These are phyloP conservation scores for Catagonus wagneri DNA, from an alignment of 2,113 vertebrate species.

Conservation along the genomic window DNA sequence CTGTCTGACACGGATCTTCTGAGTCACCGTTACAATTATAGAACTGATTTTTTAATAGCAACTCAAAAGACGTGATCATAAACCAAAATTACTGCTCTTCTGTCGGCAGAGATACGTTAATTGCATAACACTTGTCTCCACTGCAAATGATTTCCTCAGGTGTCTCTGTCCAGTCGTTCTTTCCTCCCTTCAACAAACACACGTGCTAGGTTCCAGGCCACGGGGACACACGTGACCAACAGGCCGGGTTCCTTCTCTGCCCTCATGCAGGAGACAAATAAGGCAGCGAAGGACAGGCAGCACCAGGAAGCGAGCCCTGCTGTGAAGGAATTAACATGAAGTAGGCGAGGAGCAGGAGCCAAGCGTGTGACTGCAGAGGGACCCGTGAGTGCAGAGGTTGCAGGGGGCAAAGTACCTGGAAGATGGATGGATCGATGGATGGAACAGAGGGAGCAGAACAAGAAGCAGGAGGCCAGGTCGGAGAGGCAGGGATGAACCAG, in stretches of 20 bases:
- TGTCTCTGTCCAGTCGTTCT: background rate
- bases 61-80: background rate
- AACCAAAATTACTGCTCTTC: background rate
- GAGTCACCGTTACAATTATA: too few species aligned
- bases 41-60: background rate
- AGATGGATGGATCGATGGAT: rapidly evolving
- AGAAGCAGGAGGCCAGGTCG: rapidly evolving
- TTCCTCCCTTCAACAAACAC: background rate
- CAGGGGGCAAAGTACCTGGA: background rate
- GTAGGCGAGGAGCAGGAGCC: rapidly evolving
- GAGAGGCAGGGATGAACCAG: rapidly evolving
- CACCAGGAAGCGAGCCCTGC: rapidly evolving
- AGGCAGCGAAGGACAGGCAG: rapidly evolving
- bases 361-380: background rate
- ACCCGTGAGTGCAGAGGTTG: rapidly evolving
- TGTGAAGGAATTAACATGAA: rapidly evolving
- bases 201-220: rapidly evolving
- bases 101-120: rapidly evolving
- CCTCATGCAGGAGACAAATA: rapidly evolving
- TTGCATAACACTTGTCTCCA: rapidly evolving
- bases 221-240: background rate
- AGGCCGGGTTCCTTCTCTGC: background rate
- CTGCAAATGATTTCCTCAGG: background rate
- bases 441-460: too few species aligned
- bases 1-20: background rate